phyloP scores from a whole-genome alignment of 2,113 vertebrate genomes.

The Ictalurus furcatus region DNA sequence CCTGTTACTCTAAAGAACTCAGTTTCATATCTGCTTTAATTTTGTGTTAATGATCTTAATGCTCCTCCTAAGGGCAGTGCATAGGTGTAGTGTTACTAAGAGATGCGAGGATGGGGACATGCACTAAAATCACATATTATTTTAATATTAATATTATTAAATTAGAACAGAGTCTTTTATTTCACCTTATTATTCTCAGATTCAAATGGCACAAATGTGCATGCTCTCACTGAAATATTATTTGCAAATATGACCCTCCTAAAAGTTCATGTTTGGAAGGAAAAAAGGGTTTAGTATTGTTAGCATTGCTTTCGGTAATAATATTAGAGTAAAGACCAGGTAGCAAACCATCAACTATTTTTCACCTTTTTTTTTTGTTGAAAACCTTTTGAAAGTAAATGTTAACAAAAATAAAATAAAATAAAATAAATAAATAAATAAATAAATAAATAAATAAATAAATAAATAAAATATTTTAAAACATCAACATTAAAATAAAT shows the following conservation, averaged over 20 bases:
- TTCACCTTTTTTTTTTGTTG: neutral
- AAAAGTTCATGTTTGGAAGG: neutral
- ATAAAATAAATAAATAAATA: too few relatives aligned
- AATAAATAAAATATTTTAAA: neutral
- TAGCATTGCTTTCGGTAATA: neutral
- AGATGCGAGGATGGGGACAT: neutral
- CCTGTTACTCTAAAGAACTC: constrained; percentile 65
- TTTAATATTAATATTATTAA: neutral
- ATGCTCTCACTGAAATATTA: neutral
- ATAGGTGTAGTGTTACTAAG: neutral
- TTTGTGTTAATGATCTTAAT: constrained; percentile 86
- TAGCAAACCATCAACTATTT: neutral
- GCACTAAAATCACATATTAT: neutral
- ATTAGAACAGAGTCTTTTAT: neutral
- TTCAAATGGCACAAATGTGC: neutral
- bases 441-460: too few relatives aligned
- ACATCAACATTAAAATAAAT: neutral
- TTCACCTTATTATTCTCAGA: neutral
- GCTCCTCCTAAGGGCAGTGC: neutral
- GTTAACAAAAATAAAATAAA: too few relatives aligned
- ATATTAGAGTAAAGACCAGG: neutral
- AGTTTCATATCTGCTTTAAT: constrained; percentile 79
- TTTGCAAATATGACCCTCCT: neutral
- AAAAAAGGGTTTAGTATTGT: neutral
- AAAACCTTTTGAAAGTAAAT: neutral